Percentiles rank a stretch among this genome's conserved stretches.
Conservation (phyloP, 2,888 invertebrate species). For the Drosophila paramelanica region DNA sequence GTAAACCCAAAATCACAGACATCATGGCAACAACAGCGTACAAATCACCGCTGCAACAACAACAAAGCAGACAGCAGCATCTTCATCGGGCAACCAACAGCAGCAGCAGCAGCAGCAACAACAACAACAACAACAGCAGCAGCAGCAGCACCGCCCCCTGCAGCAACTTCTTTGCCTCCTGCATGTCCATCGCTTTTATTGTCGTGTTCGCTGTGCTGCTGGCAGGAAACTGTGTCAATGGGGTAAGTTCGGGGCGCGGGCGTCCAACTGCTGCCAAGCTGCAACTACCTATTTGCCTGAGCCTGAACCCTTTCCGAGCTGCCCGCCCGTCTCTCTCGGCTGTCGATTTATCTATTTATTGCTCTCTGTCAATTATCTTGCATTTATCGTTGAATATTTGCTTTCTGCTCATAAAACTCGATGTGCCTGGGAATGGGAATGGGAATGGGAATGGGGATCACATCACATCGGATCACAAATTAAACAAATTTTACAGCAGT, state of each 20-base stretch:
- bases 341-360: constrained; percentile 49
- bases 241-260: constrained; percentile 80
- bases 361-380: constrained; percentile 53
- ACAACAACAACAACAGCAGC: constrained; percentile 28
- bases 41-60: constrained; percentile 63
- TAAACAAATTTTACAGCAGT: constrained; percentile 1
- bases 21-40: constrained; percentile 70
- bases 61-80: constrained; percentile 54
- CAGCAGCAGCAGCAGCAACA: constrained; percentile 9
- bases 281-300: constrained; percentile 28
- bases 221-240: constrained; percentile 84
- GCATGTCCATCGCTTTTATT: constrained; percentile 62
- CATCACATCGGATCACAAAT: constrained; percentile 13
- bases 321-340: background rate
- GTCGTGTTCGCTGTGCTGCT: constrained; percentile 82
- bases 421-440: constrained; percentile 60
- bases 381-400: constrained; percentile 43
- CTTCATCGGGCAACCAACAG: constrained; percentile 50
- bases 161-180: constrained; percentile 43
- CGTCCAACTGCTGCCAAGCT: constrained; percentile 14
- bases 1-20: constrained; percentile 65
- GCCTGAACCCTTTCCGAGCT: constrained; percentile 17
- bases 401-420: constrained; percentile 35
- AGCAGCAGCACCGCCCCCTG: constrained; percentile 40
- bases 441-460: constrained; percentile 44